Evolutionary conservation across 2,797 vertebrate genomes (phyloP).

Genomic region (Coendou prehensilis): DNA sequence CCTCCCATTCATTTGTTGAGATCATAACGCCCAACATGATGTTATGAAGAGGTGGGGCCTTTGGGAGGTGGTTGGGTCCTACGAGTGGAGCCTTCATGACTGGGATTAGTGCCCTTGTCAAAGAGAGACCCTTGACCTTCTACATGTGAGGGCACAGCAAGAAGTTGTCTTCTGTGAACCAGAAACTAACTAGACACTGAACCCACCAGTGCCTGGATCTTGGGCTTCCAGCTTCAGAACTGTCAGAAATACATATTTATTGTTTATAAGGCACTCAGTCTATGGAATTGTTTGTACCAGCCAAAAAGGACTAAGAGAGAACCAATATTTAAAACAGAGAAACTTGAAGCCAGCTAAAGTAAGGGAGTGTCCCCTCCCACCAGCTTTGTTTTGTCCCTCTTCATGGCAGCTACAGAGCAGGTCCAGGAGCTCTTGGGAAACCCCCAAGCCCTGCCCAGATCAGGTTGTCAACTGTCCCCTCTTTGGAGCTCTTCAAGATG

Average conservation of each 20-base stretch:
- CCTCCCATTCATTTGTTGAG: not conserved
- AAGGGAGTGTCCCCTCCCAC: fast-evolving
- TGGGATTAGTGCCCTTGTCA: not conserved
- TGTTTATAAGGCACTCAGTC: not conserved
- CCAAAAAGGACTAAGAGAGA: not conserved
- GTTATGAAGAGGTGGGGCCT: not conserved
- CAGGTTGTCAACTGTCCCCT: too few relatives aligned
- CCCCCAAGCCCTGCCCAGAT: not conserved
- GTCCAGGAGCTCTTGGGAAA: not conserved
- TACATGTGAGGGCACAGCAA: not conserved
- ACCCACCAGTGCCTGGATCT: not conserved
- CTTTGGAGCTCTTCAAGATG: not conserved
- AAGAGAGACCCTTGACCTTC: not conserved
- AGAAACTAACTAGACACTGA: not conserved
- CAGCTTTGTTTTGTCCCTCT: not conserved
- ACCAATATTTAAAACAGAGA: not conserved
- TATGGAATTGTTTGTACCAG: not conserved
- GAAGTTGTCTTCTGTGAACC: not conserved
- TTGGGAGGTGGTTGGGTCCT: not conserved
- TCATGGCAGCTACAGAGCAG: fast-evolving
- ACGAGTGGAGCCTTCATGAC: not conserved
- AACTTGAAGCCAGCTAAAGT: not conserved
- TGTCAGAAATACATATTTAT: not conserved
- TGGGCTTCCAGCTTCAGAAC: not conserved
- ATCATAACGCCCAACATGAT: too few relatives aligned